Evolutionary conservation across 2,888 invertebrate species (phyloP).

Genomic region (Seira musarum): DNA sequence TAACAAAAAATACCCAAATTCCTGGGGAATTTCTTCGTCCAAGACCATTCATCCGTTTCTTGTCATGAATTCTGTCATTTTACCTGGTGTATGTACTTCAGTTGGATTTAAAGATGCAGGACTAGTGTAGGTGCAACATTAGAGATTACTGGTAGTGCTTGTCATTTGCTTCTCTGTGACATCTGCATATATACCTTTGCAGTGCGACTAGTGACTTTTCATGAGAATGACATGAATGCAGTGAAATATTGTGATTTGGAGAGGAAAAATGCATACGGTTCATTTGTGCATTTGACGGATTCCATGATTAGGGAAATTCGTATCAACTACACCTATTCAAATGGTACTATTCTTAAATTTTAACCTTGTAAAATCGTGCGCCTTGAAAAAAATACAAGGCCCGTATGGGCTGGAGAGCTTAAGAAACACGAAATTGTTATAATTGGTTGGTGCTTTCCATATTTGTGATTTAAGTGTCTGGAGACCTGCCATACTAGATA

Average conservation of each 20-base stretch:
- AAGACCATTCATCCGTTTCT: background rate
- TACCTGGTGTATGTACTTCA: conserved; percentile 3
- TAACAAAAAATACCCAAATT: conserved; percentile 21
- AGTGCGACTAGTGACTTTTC: too few species aligned
- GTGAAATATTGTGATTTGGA: background rate
- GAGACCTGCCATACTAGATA: too few species aligned
- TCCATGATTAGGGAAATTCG: too few species aligned
- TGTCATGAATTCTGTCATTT: conserved; percentile 36
- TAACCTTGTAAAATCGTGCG: background rate
- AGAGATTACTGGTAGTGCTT: too few species aligned
- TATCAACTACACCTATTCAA: too few species aligned
- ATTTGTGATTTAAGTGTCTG: conserved; percentile 8
- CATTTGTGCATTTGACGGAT: too few species aligned
- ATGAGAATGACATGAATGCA: background rate
- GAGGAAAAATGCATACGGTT: background rate
- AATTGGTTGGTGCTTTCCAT: conserved; percentile 31
- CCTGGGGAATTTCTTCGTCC: conserved; percentile 39
- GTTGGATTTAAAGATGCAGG: background rate
- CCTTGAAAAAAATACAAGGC: conserved; percentile 36
- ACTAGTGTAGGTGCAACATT: too few species aligned
- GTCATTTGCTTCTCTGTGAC: conserved; percentile 15
- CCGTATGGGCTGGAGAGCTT: conserved; percentile 19
- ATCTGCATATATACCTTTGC: too few species aligned
- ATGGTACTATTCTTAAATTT: background rate
- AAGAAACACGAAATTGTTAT: background rate